phyloP scores from a whole-genome alignment of 2,797 vertebrate genomes.

The Taenioides sp. region DNA sequence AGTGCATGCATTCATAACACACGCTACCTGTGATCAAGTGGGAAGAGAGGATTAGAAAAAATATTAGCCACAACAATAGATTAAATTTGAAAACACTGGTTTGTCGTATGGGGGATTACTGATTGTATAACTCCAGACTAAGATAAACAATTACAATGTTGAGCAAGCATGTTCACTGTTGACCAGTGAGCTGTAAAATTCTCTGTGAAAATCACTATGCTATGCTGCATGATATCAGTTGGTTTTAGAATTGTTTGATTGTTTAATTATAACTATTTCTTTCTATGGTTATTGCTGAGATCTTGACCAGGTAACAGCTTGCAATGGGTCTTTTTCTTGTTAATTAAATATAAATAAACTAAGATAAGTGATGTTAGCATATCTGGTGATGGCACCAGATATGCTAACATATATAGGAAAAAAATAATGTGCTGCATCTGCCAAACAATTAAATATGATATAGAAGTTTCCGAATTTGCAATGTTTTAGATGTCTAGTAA shows the following conservation, averaged over 20 bases:
- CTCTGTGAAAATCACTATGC: too few relatives aligned
- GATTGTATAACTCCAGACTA: constrained; percentile 15
- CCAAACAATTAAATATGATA: too few relatives aligned
- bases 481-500: too few relatives aligned
- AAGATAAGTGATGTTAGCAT: too few relatives aligned
- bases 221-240: too few relatives aligned
- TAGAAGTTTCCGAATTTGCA: too few relatives aligned
- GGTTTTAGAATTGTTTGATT: too few relatives aligned
- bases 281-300: too few relatives aligned
- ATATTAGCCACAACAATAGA: constrained; percentile 8
- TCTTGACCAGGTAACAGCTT: background rate
- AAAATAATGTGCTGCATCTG: too few relatives aligned
- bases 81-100: constrained; percentile 3
- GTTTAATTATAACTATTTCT: too few relatives aligned
- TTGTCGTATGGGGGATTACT: background rate
- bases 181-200: background rate
- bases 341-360: background rate
- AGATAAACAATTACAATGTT: background rate
- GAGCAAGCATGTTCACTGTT: background rate
- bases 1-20: constrained; percentile 40
- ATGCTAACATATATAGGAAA: too few relatives aligned
- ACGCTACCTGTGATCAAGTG: constrained; percentile 6
- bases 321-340: background rate
- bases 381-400: too few relatives aligned
- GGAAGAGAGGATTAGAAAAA: background rate